Conservation (phyloP, 2,113 vertebrate genomes). For the Azemiops feae region DNA sequence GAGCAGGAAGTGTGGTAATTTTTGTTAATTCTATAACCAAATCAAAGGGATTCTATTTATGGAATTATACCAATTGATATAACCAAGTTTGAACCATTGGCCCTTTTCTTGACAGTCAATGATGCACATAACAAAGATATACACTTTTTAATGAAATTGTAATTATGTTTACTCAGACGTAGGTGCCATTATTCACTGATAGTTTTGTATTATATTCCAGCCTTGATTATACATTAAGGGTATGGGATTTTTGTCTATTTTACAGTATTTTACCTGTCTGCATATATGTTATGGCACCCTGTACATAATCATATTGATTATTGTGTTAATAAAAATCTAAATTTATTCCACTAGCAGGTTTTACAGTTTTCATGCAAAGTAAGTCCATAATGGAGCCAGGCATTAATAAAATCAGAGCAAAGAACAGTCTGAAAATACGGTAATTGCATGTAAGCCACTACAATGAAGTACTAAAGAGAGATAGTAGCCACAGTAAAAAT, state of each 20-base stretch:
- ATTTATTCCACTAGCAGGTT: neutral
- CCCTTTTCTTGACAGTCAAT: neutral
- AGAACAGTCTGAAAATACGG: neutral
- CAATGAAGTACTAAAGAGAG: neutral
- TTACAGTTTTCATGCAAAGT: neutral
- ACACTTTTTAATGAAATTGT: neutral
- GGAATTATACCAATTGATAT: neutral
- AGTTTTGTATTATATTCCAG: neutral
- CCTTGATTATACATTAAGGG: neutral
- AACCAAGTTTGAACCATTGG: neutral
- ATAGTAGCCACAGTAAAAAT: neutral
- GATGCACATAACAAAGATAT: neutral
- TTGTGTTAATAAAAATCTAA: neutral
- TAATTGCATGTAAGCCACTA: neutral
- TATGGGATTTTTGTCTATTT: neutral
- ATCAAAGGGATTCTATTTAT: neutral
- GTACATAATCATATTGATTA: neutral
- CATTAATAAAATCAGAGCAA: neutral
- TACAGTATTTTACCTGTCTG: neutral
- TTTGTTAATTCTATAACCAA: neutral
- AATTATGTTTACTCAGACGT: neutral
- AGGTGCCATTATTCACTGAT: neutral
- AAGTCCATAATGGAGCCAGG: neutral
- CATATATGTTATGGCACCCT: neutral
- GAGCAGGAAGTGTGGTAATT: neutral